Percentiles rank a stretch among this genome's conserved stretches.
Evolutionary conservation across 2,797 vertebrate species (phyloP).

Genomic region (Triplophysa bombifrons): DNA sequence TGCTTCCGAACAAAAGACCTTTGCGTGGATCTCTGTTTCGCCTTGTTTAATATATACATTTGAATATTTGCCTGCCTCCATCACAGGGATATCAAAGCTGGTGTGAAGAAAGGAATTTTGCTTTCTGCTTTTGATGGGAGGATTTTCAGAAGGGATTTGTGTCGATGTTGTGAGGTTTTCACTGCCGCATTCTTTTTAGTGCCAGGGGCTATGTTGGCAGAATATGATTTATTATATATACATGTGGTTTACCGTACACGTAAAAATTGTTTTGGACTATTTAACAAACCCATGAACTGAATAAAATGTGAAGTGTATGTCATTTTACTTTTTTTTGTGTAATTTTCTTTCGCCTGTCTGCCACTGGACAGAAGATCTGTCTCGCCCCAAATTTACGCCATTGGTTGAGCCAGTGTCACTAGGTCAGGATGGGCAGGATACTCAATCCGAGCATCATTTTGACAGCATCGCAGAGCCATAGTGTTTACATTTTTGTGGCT

Average conservation of each 20-base stretch:
- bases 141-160: slow-evolving; percentile 25
- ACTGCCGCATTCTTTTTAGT: background rate
- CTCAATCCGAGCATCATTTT: background rate
- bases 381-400: background rate
- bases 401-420: background rate
- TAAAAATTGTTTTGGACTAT: background rate
- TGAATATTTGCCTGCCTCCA: slow-evolving; percentile 69
- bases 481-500: background rate
- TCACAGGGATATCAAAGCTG: slow-evolving; percentile 61
- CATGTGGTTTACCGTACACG: background rate
- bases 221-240: background rate
- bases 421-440: too few species aligned
- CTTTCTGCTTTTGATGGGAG: slow-evolving; percentile 17
- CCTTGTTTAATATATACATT: slow-evolving; percentile 78
- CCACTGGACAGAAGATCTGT: background rate
- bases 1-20: slow-evolving; percentile 82
- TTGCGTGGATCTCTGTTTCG: slow-evolving; percentile 72
- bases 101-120: slow-evolving; percentile 50
- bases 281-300: background rate
- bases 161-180: background rate
- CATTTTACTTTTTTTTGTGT: background rate
- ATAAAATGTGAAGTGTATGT: background rate
- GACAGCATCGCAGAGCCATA: background rate
- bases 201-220: background rate
- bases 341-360: background rate